Percentiles rank a stretch among this genome's conserved stretches.
Conservation (phyloP, 2,797 vertebrate species). For the Halcyon smyrnensis region DNA sequence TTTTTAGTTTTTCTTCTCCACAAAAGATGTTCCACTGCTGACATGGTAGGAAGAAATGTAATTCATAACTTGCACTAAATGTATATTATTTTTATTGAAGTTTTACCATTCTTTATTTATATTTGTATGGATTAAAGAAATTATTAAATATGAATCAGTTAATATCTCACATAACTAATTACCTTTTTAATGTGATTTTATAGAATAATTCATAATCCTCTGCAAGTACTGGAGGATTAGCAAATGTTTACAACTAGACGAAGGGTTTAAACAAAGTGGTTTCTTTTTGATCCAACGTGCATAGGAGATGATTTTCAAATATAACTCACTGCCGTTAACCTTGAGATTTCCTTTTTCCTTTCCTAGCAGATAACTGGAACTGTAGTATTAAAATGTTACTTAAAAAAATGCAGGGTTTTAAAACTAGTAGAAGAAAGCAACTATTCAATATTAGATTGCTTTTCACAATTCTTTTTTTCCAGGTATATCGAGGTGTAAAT, state of each 20-base stretch:
- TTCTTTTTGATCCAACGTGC: constrained; percentile 57
- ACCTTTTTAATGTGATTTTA: constrained; percentile 83
- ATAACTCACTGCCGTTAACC: constrained; percentile 70
- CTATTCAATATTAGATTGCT: background rate
- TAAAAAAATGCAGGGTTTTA: constrained; percentile 25
- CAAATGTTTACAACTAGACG: constrained; percentile 75
- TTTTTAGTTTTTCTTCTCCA: constrained; percentile 62
- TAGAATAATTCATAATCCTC: constrained; percentile 77
- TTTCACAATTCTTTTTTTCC: background rate
- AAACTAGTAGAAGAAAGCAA: constrained; percentile 13
- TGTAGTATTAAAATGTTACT: constrained; percentile 20
- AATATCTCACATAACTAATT: constrained; percentile 77
- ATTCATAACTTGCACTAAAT: constrained; percentile 86
- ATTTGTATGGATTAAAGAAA: constrained; percentile 81
- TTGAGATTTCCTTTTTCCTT: constrained; percentile 51
- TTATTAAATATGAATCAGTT: constrained; percentile 81
- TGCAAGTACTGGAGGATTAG: constrained; percentile 63
- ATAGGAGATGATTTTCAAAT: constrained; percentile 12
- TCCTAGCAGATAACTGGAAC: constrained; percentile 62
- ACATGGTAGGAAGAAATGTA: constrained; percentile 78
- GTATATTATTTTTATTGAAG: constrained; percentile 82
- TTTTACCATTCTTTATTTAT: constrained; percentile 85
- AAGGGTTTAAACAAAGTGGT: constrained; percentile 60
- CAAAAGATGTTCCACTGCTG: constrained; percentile 73
- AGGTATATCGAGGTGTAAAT: background rate